phyloP scores from a whole-genome alignment of 2,797 vertebrate species.

The Acipenser oxyrinchus region DNA sequence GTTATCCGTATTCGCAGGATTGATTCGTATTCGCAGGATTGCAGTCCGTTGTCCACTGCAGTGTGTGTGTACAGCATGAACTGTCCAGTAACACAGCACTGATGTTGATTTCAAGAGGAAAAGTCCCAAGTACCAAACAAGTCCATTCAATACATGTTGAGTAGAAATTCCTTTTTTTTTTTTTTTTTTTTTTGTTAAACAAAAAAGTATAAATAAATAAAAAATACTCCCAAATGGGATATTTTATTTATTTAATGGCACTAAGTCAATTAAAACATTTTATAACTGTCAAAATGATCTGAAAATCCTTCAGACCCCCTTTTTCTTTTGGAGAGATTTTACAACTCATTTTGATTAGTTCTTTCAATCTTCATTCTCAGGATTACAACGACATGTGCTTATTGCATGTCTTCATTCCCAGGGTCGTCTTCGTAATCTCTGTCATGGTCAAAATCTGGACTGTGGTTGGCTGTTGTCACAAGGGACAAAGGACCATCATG shows the following conservation, averaged over 20 bases:
- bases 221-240: constrained; percentile 81
- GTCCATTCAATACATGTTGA: constrained; percentile 80
- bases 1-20: constrained; percentile 51
- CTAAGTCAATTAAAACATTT: constrained; percentile 83
- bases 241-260: constrained; percentile 80
- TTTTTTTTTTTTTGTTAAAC: constrained; percentile 56
- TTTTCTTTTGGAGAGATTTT: constrained; percentile 58
- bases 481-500: constrained; percentile 92
- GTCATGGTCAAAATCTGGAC: constrained; percentile 94
- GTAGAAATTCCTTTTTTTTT: constrained; percentile 74
- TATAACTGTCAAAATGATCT: constrained; percentile 79
- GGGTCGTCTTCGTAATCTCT: constrained; percentile 97
- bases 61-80: constrained; percentile 56
- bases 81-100: constrained; percentile 69
- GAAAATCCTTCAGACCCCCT: constrained; percentile 82
- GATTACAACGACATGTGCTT: constrained; percentile 62
- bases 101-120: constrained; percentile 66
- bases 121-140: constrained; percentile 87
- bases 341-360: constrained; percentile 65
- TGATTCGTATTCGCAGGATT: too few relatives aligned
- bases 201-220: constrained; percentile 90
- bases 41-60: constrained; percentile 71
- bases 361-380: constrained; percentile 55
- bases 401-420: constrained; percentile 94
- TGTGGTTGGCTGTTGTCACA: constrained; percentile 96